Percentiles rank a stretch among this genome's conserved stretches.
These are phyloP conservation scores for Pygoscelis antarcticus DNA, from an alignment of 2,113 vertebrate species.

Conservation along the genomic window DNA sequence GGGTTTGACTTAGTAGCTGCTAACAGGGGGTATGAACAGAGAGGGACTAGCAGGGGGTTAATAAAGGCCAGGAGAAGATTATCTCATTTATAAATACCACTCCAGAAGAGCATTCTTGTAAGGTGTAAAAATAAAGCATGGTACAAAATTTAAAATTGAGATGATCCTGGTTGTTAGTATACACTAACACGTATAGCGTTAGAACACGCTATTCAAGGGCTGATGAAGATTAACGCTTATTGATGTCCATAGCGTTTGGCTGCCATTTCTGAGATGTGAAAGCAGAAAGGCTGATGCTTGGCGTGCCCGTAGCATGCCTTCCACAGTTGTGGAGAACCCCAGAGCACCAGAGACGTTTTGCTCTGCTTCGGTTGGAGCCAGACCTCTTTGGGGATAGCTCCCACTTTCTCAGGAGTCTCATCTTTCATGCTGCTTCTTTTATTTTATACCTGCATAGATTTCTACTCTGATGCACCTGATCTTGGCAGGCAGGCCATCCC, in stretches of 20 bases:
- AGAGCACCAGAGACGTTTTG: background rate
- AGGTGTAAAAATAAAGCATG: background rate
- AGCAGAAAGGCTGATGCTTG: background rate
- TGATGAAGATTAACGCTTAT: background rate
- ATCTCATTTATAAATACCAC: background rate
- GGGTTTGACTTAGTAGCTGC: background rate
- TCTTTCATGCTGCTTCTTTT: background rate
- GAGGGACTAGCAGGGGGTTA: background rate
- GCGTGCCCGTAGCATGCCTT: rapidly evolving
- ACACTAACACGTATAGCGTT: too few relatives aligned
- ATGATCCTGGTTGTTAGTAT: background rate
- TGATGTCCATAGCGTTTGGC: rapidly evolving
- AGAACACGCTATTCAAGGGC: background rate
- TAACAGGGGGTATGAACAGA: background rate
- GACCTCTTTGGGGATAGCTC: background rate
- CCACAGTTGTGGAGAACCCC: background rate
- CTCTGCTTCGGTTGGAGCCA: rapidly evolving
- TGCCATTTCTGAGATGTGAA: background rate
- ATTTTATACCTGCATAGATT: background rate
- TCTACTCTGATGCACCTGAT: background rate
- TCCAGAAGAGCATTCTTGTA: background rate
- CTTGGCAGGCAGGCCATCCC: background rate
- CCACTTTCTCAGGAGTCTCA: background rate
- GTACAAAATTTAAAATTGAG: background rate
- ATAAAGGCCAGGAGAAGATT: background rate